Percentiles rank a stretch among this genome's conserved stretches.
Evolutionary conservation across 1,140 invertebrate species (phyloP).

Genomic region (Papilio aristodemus): DNA sequence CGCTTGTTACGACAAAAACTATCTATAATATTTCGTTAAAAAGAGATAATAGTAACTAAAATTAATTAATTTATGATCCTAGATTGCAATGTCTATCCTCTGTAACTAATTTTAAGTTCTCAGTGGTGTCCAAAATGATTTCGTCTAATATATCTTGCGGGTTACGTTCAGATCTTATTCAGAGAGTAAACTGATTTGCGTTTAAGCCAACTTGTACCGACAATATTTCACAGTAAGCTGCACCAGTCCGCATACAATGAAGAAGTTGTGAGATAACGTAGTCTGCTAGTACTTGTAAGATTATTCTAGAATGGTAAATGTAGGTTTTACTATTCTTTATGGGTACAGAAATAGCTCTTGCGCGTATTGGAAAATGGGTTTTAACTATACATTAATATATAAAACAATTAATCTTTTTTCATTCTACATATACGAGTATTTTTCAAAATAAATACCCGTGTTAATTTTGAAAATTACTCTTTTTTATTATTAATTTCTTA

Average conservation of each 20-base stretch:
- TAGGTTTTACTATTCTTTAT: neutral
- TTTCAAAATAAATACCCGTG: too few species aligned
- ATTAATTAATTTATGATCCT: too few species aligned
- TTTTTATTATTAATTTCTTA: too few species aligned
- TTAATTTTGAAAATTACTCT: too few species aligned
- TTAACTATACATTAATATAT: too few species aligned
- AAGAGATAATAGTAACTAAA: too few species aligned
- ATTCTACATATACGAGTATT: too few species aligned
- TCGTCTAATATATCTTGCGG: neutral
- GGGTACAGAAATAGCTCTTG: too few species aligned
- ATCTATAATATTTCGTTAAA: too few species aligned
- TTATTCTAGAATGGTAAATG: neutral
- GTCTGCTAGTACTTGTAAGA: neutral
- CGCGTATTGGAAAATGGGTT: too few species aligned
- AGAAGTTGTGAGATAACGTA: conserved; percentile 25
- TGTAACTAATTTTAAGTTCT: neutral
- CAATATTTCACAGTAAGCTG: conserved; percentile 27
- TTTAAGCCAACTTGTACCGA: conserved; percentile 10
- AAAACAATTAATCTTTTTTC: too few species aligned
- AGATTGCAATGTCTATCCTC: neutral
- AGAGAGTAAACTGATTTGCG: conserved; percentile 26
- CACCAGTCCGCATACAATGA: conserved; percentile 16
- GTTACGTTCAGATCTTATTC: neutral
- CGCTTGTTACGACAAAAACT: too few species aligned
- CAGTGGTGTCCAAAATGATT: conserved; percentile 22